Conservation (phyloP, 2,888 invertebrate species). For the Agapostemon virescens region DNA sequence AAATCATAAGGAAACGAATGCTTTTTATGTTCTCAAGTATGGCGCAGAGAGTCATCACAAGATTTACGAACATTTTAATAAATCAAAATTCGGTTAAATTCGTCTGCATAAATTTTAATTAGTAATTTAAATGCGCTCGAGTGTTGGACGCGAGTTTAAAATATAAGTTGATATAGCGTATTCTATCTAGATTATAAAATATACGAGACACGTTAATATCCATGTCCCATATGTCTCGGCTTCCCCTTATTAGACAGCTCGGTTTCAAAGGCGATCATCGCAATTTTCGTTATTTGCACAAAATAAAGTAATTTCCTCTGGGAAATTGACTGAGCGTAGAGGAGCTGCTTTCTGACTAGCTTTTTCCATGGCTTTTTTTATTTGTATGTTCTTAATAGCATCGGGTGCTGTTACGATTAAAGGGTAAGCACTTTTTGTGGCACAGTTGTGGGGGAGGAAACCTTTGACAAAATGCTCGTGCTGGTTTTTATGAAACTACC, state of each 20-base stretch:
- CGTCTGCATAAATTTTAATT: too few species aligned
- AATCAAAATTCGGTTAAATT: too few species aligned
- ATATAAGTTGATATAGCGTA: too few species aligned
- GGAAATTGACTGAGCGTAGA: background rate
- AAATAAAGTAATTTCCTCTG: slow-evolving; percentile 8
- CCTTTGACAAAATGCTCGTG: background rate
- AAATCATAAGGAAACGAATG: too few species aligned
- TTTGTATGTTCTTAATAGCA: background rate
- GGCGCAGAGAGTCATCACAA: too few species aligned
- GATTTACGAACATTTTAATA: too few species aligned
- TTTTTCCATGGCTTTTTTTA: background rate
- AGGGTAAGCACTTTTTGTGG: background rate
- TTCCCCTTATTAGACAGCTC: background rate
- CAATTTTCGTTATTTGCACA: background rate
- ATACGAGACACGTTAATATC: too few species aligned
- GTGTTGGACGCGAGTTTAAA: too few species aligned
- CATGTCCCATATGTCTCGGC: too few species aligned
- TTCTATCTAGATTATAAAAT: too few species aligned
- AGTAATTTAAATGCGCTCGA: too few species aligned
- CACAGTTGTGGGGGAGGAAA: background rate
- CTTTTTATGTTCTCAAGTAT: too few species aligned
- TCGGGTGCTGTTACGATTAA: background rate
- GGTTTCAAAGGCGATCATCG: background rate
- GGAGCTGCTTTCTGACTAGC: background rate
- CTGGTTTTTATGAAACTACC: background rate